Evolutionary conservation across 2,797 vertebrate species (phyloP).

Genomic region (Hydrophis major): DNA sequence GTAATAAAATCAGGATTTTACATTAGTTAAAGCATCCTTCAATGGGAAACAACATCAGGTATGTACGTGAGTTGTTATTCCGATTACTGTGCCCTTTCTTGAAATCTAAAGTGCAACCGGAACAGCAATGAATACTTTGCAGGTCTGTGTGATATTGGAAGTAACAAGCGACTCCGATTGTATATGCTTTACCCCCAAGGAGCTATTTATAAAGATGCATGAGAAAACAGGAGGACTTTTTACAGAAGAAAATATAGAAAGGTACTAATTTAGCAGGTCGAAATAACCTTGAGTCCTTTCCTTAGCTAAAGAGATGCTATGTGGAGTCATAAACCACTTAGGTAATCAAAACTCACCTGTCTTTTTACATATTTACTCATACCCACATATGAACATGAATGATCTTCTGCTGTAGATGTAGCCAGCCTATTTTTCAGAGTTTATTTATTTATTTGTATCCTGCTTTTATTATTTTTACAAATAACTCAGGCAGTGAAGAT

Average conservation of each 20-base stretch:
- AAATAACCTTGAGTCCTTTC: background rate
- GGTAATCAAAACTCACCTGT: background rate
- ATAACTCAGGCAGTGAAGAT: background rate
- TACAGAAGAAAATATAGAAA: background rate
- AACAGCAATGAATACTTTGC: background rate
- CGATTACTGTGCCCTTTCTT: slow-evolving; percentile 21
- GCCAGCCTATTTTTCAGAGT: background rate
- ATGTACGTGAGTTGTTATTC: slow-evolving; percentile 59
- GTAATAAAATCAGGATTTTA: slow-evolving; percentile 49
- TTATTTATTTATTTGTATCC: background rate
- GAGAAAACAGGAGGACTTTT: background rate
- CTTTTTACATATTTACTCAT: background rate
- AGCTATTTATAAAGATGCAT: background rate
- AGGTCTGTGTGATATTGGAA: background rate
- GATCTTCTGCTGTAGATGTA: background rate
- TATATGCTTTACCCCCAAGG: background rate
- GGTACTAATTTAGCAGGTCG: background rate
- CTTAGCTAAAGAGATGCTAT: background rate
- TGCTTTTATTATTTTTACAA: background rate
- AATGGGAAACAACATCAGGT: slow-evolving; percentile 58
- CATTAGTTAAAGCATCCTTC: slow-evolving; percentile 35
- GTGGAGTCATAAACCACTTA: background rate
- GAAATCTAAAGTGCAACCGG: slow-evolving; percentile 17
- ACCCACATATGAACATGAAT: background rate
- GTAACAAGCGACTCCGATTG: background rate